Percentiles rank a stretch among this genome's conserved stretches.
Conservation (phyloP, 2,797 vertebrate genomes). For the Leptodactylus fallax region DNA sequence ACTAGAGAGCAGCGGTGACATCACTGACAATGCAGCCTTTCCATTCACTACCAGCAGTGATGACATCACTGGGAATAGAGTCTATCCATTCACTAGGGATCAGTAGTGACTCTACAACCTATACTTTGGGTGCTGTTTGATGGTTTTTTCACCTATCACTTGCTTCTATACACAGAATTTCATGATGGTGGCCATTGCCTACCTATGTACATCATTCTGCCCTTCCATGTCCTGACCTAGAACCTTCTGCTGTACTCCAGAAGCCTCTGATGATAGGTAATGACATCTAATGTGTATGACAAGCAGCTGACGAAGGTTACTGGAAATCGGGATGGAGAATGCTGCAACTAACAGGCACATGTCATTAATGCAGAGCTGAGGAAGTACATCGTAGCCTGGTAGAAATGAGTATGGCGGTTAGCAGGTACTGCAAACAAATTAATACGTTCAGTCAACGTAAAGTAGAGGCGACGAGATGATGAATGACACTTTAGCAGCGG, state of each 20-base stretch:
- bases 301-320: constrained; percentile 65
- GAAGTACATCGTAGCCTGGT: constrained; percentile 79
- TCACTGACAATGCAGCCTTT: neutral
- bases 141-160: neutral
- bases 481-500: constrained; percentile 74
- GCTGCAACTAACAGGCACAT: constrained; percentile 40
- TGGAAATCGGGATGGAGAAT: constrained; percentile 60
- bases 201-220: no score
- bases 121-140: no score
- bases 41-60: neutral
- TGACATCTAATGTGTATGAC: neutral
- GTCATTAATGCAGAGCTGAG: constrained; percentile 67
- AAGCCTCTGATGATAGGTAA: no score
- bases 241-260: no score
- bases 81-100: neutral
- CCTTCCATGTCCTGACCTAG: no score
- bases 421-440: constrained; percentile 68
- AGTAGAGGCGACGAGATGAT: constrained; percentile 73
- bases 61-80: neutral
- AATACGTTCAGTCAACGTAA: constrained; percentile 72
- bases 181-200: no score
- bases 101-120: neutral
- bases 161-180: no score
- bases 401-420: constrained; percentile 77
- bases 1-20: neutral